A percentile compares a stretch with the other conserved stretches of the same genome.
These are phyloP conservation scores for Malacoraja senta DNA, from an alignment of 2,797 vertebrate species.

Conservation along the genomic window DNA sequence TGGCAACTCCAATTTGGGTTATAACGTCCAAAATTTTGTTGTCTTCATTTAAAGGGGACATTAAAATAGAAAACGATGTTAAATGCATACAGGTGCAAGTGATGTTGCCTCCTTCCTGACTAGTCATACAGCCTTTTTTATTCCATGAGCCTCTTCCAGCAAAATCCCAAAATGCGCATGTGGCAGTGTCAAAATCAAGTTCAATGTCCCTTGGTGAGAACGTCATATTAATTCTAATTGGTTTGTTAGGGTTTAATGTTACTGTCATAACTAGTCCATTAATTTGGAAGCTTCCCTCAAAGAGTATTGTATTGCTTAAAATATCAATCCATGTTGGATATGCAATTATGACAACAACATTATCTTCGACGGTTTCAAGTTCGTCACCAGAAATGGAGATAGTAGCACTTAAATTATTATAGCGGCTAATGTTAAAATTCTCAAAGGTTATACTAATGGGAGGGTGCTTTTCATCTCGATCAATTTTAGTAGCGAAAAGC, in stretches of 20 bases:
- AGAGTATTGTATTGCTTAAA: constrained; percentile 45
- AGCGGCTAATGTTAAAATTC: constrained; percentile 6
- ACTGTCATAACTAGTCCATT: constrained; percentile 67
- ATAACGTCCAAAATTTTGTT: constrained; percentile 52
- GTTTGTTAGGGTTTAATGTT: constrained; percentile 45
- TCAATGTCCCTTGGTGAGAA: constrained; percentile 55
- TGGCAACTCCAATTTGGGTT: constrained; percentile 68
- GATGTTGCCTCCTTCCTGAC: constrained; percentile 30
- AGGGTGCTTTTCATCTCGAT: neutral
- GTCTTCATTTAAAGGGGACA: constrained; percentile 57
- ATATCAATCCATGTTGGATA: constrained; percentile 62
- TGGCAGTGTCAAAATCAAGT: constrained; percentile 44
- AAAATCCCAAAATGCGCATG: constrained; percentile 86
- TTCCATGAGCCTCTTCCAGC: constrained; percentile 61
- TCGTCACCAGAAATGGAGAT: constrained; percentile 51
- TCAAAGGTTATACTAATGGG: constrained; percentile 41
- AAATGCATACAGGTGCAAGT: constrained; percentile 72
- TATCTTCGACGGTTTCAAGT: neutral
- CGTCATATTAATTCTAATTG: constrained; percentile 58
- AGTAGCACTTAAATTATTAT: constrained; percentile 52
- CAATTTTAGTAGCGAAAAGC: constrained; percentile 52
- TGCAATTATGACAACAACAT: constrained; percentile 62
- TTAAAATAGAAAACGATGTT: constrained; percentile 83
- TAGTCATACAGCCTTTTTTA: constrained; percentile 54
- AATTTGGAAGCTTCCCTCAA: constrained; percentile 37